phyloP scores from a whole-genome alignment of 2,113 vertebrate genomes.

The Miniopterus natalensis region DNA sequence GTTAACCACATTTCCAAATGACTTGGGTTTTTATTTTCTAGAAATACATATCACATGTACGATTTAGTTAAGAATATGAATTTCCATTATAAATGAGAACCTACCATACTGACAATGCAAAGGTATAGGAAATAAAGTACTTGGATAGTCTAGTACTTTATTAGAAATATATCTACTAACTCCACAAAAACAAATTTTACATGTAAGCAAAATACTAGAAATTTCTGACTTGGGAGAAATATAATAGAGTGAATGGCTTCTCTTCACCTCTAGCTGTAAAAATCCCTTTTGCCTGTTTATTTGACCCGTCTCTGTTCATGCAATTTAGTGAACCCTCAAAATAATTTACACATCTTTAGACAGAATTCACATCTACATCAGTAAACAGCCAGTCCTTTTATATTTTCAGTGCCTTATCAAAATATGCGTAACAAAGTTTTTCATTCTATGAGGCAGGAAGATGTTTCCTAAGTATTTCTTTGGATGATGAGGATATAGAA shows the following conservation, averaged over 20 bases:
- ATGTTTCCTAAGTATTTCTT: conserved; percentile 97
- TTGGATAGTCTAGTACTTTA: conserved; percentile 78
- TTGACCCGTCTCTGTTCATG: conserved; percentile 81
- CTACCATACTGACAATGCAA: conserved; percentile 65
- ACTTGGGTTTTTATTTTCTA: conserved; percentile 71
- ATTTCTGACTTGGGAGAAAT: conserved; percentile 83
- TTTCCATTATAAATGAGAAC: conserved; percentile 75
- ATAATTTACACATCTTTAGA: conserved; percentile 87
- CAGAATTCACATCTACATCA: conserved; percentile 90
- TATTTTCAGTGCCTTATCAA: conserved; percentile 88
- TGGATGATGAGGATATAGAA: conserved; percentile 94
- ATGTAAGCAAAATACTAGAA: conserved; percentile 84
- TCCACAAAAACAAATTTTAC: conserved; percentile 79
- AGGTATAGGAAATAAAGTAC: conserved; percentile 81
- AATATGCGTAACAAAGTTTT: conserved; percentile 83
- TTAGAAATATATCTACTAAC: conserved; percentile 77
- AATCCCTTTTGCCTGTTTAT: conserved; percentile 80
- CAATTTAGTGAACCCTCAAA: conserved; percentile 78
- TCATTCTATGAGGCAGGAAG: conserved; percentile 94
- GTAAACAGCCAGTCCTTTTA: conserved; percentile 86
- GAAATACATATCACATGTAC: conserved; percentile 59
- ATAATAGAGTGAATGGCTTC: conserved; percentile 81
- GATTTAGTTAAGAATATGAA: conserved; percentile 70
- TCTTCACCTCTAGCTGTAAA: conserved; percentile 85
- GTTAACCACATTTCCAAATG: conserved; percentile 60